phyloP scores from a whole-genome alignment of 2,797 vertebrate species.

The Chelonia mydas region DNA sequence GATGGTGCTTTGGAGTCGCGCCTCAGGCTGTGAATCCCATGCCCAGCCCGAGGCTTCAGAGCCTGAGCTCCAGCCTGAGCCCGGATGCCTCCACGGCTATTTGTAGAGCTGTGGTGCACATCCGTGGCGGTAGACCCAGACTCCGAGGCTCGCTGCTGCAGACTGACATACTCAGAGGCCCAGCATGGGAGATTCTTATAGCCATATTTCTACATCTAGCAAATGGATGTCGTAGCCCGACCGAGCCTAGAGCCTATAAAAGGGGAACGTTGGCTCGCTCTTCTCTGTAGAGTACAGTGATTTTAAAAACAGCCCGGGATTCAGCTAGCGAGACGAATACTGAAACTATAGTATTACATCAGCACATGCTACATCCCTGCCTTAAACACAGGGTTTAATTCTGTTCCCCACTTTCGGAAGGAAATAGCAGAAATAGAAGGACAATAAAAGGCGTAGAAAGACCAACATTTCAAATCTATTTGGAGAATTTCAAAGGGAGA shows the following conservation, averaged over 20 bases:
- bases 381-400: background rate
- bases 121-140: too few relatives aligned
- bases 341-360: background rate
- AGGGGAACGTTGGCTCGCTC: background rate
- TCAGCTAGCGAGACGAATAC: background rate
- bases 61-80: too few relatives aligned
- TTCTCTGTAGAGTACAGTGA: background rate
- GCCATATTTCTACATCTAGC: background rate
- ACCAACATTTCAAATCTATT: rapidly evolving
- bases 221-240: background rate
- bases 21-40: too few relatives aligned
- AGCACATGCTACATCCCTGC: background rate
- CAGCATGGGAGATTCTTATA: background rate
- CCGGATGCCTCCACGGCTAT: too few relatives aligned
- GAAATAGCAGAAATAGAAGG: rapidly evolving
- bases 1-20: too few relatives aligned
- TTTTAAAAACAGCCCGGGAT: background rate
- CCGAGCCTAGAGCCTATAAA: background rate
- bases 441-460: rapidly evolving
- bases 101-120: too few relatives aligned
- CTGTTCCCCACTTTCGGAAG: background rate
- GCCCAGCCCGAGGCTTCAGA: too few relatives aligned
- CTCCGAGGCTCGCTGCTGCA: background rate
- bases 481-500: background rate
- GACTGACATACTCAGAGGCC: background rate